Evolutionary conservation across 2,113 vertebrate genomes (phyloP), one percentile per base, ranked within the genome.

Genomic region (Corythornis madagascariensis): DNA sequence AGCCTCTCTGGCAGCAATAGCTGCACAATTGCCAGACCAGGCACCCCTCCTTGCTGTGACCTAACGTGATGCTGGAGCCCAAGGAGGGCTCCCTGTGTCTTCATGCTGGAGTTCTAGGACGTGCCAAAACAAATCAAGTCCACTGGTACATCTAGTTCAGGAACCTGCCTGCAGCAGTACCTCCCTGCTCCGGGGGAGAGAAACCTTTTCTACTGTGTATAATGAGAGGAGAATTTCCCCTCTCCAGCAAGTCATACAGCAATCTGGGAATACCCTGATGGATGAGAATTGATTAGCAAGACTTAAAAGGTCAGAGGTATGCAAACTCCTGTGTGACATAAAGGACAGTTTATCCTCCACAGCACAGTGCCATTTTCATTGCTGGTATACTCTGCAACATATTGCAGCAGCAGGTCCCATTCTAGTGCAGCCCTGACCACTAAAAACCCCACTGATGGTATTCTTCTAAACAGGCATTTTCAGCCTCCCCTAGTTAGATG

Each of bases 241-340:
- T 94, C 83, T 48, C 74, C 21, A 69, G 84, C 77, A 89, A 89
- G 56, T 60, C 77, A 75, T 8, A 89, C 25, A 65, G 78, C 66
- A 65, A 76, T 88, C 83, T 87, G 63, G 45, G 25, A 55, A 61
- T 65, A 81, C 40, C 35, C 75, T 94, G 89, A 94, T 42, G 93
- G 87, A 94, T 91, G 33, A 83, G 84, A 94, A 91, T 83, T 87
- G 93, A 91, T 91, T 71, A 83, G 56, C 47, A 86, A 78, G 92
- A 43, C 64, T 65, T 59, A 28, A 87, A 89, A 89, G 87, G 88
- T 89, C 93, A 92, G 75, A 88, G 82, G 75, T 76, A 83, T 0
- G 10, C 71, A 33, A 90, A 79, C 64, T 69, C 29, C 35, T 43
- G 60, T 56, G 57, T 1, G 0, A 76, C 43, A 57, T 43, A 75